Base-by-base conservation (phyloP, 2,113 vertebrate genomes). In the Sander vitreus region DNA sequence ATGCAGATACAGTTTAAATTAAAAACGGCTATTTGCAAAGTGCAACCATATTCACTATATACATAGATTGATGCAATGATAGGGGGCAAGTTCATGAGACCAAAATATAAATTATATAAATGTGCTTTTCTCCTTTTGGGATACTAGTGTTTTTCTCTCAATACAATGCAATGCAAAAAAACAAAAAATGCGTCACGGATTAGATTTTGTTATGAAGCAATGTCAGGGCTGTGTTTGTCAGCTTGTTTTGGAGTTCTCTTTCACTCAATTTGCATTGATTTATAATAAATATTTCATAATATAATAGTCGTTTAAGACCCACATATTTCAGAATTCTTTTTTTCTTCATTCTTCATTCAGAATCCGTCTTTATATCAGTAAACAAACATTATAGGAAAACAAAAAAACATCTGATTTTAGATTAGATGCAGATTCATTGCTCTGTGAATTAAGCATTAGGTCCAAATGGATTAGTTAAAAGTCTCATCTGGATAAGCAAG, bases 361-460 rank as follows among this genome's bases (percentile, higher is more conserved):
- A 39, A 39, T 43, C 9, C 39, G 10, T 53, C 19, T 68, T 19
- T 15, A 73, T 45, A 12, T 73, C 21, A 45, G 19, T 45, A 21
- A 33, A 55, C 9, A 65, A n/a, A 68, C 3, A 43, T 4, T 27
- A 7, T 16, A 39, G 4, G 13, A 16, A 19, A 53, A 51, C 9
- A 11, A 43, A 39, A 39, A 8, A 74, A 33, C 14, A 6, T 58
- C 39, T 63, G 50, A 58, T 63, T 57, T 75, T 11, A 43, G 2
- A 33, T 51, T 11, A 25, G 30, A 58, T 59, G 51, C 33, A 19
- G 27, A 54, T 71, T 45, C 4, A 27, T 14, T 64, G 11, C 39
- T 71, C 11, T 53, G 14, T 80, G 72, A 54, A 54, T 80, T 76
- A 16, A 59, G 39, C 27, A 50, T 58, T 14, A 27, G 30, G 50